phyloP scores from a whole-genome alignment of 2,888 invertebrate genomes.

The Andricus quercusramuli region DNA sequence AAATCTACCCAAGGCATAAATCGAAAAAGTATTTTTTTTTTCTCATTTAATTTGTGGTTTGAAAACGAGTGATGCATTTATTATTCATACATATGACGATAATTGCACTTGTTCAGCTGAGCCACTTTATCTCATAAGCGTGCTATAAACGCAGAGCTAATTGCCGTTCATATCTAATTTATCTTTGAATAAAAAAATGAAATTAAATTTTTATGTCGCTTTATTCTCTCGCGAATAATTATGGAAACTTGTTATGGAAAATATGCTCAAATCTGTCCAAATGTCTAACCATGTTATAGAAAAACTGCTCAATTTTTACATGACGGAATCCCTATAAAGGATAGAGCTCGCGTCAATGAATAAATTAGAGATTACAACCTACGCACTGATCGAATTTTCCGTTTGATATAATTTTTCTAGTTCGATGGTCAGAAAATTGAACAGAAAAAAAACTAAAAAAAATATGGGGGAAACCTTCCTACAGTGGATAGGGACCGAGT shows the following conservation, averaged over 20 bases:
- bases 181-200: neutral
- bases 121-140: neutral
- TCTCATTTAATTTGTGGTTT: neutral
- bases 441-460: no score
- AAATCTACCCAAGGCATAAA: neutral
- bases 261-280: neutral
- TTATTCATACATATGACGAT: neutral
- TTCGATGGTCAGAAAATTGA: neutral
- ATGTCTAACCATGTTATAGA: no score
- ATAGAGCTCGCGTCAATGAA: neutral
- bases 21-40: neutral
- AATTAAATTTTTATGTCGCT: neutral
- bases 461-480: no score
- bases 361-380: neutral
- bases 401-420: neutral
- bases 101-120: neutral
- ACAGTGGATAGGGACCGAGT: no score
- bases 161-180: neutral
- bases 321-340: neutral
- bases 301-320: neutral
- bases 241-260: neutral
- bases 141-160: neutral
- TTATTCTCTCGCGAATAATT: neutral
- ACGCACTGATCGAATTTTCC: neutral
- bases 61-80: conserved; percentile 1